A percentile compares a stretch with the other conserved stretches of the same genome.
Evolutionary conservation across 2,113 vertebrate genomes (phyloP).

Genomic region (Bos javanicus): DNA sequence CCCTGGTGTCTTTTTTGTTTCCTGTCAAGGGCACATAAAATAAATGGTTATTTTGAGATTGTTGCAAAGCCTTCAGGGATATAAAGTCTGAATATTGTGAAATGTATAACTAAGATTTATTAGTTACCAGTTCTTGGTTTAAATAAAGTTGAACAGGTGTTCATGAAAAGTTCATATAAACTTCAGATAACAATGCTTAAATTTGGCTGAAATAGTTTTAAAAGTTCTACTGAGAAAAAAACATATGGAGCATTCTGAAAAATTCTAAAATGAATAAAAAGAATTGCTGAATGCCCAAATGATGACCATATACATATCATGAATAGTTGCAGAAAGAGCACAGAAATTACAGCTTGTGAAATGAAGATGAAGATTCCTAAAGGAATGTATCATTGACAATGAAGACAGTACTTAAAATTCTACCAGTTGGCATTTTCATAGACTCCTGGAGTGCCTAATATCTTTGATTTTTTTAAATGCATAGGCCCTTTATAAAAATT

Average conservation of each 20-base stretch:
- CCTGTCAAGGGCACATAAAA: background rate
- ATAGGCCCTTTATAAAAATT: background rate
- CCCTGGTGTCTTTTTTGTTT: background rate
- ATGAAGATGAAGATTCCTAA: slow-evolving; percentile 28
- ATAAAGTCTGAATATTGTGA: background rate
- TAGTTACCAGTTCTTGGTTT: background rate
- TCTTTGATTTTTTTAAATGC: background rate
- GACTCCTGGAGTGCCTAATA: background rate
- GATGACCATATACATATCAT: background rate
- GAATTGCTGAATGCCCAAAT: background rate
- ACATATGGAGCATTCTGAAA: background rate
- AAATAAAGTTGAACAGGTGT: background rate
- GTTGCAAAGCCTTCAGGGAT: background rate
- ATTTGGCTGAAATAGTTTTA: background rate
- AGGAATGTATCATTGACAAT: background rate
- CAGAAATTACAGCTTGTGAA: background rate
- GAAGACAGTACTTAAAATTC: background rate
- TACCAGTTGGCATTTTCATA: background rate
- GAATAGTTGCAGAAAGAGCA: background rate
- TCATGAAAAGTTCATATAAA: slow-evolving; percentile 23
- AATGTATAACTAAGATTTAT: slow-evolving; percentile 2
- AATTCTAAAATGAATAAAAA: background rate
- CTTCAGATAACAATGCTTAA: background rate
- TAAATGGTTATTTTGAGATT: slow-evolving; percentile 16
- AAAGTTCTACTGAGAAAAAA: slow-evolving; percentile 15